Evolutionary conservation across 2,888 invertebrate species (phyloP).

Genomic region (Morpho achilles): DNA sequence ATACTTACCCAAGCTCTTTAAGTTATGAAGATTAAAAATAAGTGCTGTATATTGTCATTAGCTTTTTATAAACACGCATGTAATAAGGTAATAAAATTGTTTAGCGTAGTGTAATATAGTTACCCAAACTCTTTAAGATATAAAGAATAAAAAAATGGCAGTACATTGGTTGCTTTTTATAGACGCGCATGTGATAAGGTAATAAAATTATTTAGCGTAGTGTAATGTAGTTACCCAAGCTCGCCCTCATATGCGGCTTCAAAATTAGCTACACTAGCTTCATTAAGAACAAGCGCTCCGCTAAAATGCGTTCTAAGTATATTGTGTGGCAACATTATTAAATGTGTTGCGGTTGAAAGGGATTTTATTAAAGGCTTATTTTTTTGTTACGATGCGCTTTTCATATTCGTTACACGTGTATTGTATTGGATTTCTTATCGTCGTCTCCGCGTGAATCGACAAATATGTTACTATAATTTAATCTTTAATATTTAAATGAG

Average conservation of each 20-base stretch:
- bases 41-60: too few relatives aligned
- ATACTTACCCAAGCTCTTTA: constrained; percentile 21
- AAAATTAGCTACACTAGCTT: constrained; percentile 24
- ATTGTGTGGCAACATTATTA: neutral
- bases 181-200: constrained; percentile 10
- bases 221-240: constrained; percentile 22
- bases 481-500: too few relatives aligned
- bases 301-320: constrained; percentile 8
- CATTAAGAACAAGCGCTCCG: constrained; percentile 18
- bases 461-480: too few relatives aligned
- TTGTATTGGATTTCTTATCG: neutral
- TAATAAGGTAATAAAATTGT: constrained; percentile 33
- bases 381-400: neutral
- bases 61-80: constrained; percentile 18
- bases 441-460: too few relatives aligned
- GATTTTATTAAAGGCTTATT: too few relatives aligned
- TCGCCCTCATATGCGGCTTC: constrained; percentile 17
- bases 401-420: neutral
- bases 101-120: constrained; percentile 19
- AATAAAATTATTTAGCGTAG: constrained; percentile 32
- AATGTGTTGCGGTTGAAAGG: too few relatives aligned
- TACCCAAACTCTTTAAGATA: constrained; percentile 21
- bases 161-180: constrained; percentile 22
- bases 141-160: too few relatives aligned
- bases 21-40: too few relatives aligned